Conservation (phyloP, 2,888 invertebrate species). For the Lamellibrachia satsuma region DNA sequence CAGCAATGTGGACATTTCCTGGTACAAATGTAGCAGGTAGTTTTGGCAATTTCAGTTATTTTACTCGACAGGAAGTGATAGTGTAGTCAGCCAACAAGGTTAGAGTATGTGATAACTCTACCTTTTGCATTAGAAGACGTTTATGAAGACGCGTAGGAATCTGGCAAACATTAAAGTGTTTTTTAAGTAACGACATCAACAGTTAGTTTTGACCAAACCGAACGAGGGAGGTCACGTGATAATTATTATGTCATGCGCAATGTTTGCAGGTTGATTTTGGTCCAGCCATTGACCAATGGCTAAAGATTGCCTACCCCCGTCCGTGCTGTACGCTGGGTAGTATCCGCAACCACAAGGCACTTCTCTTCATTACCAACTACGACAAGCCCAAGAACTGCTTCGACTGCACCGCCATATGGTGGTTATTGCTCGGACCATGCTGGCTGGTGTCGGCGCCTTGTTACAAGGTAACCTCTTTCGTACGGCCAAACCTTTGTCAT, state of each 20-base stretch:
- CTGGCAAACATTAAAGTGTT: too few relatives aligned
- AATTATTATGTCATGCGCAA: not conserved
- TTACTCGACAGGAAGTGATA: too few relatives aligned
- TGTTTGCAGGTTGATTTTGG: constrained; percentile 44
- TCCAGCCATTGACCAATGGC: constrained; percentile 44
- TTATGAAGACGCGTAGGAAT: too few relatives aligned
- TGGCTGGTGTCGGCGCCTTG: constrained; percentile 46
- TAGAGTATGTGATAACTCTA: too few relatives aligned
- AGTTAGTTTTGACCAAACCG: too few relatives aligned
- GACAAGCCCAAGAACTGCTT: constrained; percentile 45
- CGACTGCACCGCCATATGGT: constrained; percentile 47
- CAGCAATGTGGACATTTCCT: too few relatives aligned
- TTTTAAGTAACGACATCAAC: too few relatives aligned
- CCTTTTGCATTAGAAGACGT: too few relatives aligned
- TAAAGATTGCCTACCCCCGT: constrained; percentile 41
- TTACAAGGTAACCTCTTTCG: constrained; percentile 42
- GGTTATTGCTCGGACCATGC: constrained; percentile 42
- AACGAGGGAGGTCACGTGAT: not conserved
- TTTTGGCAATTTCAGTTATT: too few relatives aligned
- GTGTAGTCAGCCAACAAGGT: too few relatives aligned
- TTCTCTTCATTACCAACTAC: constrained; percentile 47
- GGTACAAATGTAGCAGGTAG: too few relatives aligned
- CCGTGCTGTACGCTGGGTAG: constrained; percentile 43
- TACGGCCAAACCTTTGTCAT: not conserved
- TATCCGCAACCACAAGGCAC: constrained; percentile 41